These are phyloP conservation scores for Allobates femoralis DNA, from an alignment of 2,797 vertebrate genomes.

Conservation along the genomic window DNA sequence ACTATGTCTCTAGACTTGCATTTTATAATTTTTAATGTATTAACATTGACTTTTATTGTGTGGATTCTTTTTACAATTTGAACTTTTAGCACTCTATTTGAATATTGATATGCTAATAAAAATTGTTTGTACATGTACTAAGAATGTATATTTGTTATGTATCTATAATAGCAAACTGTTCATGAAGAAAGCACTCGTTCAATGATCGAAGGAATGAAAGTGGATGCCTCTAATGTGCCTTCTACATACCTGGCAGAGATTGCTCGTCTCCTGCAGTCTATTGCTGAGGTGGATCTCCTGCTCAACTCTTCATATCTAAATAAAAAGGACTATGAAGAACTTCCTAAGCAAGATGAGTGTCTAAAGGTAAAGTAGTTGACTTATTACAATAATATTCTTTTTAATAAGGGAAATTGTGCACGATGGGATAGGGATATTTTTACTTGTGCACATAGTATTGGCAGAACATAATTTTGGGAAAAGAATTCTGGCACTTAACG, in stretches of 20 bases:
- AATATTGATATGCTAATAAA: not conserved
- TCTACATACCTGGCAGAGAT: slow-evolving; percentile 85
- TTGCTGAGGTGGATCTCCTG: slow-evolving; percentile 88
- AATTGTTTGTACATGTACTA: slow-evolving; percentile 62
- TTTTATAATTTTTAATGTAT: not conserved
- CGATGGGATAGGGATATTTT: not conserved
- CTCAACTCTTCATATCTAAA: slow-evolving; percentile 89
- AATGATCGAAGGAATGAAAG: slow-evolving; percentile 75
- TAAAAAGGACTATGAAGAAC: slow-evolving; percentile 86
- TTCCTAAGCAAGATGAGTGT: slow-evolving; percentile 88
- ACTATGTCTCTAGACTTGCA: not conserved
- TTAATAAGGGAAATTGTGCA: not conserved
- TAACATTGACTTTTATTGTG: not conserved
- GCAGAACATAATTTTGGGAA: not conserved
- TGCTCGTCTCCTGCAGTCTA: slow-evolving; percentile 82
- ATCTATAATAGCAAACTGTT: slow-evolving; percentile 80
- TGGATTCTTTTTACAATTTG: not conserved
- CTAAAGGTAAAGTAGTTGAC: slow-evolving; percentile 84
- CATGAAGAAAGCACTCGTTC: slow-evolving; percentile 74
- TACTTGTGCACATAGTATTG: not conserved
- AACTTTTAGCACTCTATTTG: not conserved
- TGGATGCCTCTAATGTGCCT: slow-evolving; percentile 81
- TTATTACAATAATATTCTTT: not conserved
- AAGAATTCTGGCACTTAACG: not conserved
- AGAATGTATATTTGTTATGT: slow-evolving; percentile 75